Base-by-base conservation (phyloP, 2,797 vertebrate species). In the Cyprinodon diabolis region DNA sequence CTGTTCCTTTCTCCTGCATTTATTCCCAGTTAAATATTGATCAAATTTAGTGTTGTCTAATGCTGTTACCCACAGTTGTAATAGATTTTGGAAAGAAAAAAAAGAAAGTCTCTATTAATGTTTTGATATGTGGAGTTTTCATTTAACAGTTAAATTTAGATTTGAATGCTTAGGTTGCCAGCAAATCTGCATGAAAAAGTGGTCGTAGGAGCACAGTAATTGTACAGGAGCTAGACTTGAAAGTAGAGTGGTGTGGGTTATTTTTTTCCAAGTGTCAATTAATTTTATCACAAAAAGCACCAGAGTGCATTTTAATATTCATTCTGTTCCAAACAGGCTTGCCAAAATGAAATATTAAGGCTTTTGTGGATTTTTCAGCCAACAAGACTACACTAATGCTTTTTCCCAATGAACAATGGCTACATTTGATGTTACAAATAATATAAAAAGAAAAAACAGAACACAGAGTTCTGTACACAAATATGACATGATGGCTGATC, bases 171-270 rank as follows among this genome's bases (percentile, higher is more conserved):
- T 67, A 10, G 52, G 63, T 56, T 74, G 45, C 55, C 66, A 40
- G 47, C 48, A 69, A 54, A 75, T 60, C 57, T 69, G 57, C 66
- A 75, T 75, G 73, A 51, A 62, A 62, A 69, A 62, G 72, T 63
- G 17, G 45, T 25, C 56, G 23, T 62, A 21, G 49, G 47, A 79
- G 35, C 37, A 30, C 30, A 70, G 43, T 70, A 67, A 62, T 30
- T 47, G 17, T 4, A 25, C 63, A 37, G 49, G 43, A 47, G 35
- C 15, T 71, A 63, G 56, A 48, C 35, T 65, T 51, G 12, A 69
- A 79, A 71, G 67, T 2, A 37, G 23, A 60, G 48, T 55, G 19
- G 17, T 52, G 30, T 30, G 30, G 30, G 48, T 55, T 25, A 74
- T 2, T 25, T 19, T 70, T 17, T 30, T 19, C 7, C 7, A 47